phyloP scores from a whole-genome alignment of 2,113 vertebrate genomes.

The Columba livia region DNA sequence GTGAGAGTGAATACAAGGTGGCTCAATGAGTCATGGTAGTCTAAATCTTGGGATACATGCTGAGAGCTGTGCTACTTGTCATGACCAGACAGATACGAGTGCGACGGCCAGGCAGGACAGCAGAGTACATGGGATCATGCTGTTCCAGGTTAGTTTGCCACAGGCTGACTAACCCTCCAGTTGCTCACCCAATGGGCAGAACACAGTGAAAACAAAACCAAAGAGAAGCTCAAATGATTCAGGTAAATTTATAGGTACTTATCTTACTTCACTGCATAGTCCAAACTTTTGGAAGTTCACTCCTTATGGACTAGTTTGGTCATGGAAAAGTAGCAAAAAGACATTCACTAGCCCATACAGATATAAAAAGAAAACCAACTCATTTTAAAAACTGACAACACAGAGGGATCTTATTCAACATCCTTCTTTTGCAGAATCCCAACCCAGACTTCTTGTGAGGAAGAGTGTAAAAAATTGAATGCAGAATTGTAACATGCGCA shows the following conservation, averaged over 20 bases:
- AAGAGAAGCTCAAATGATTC: conserved; percentile 40
- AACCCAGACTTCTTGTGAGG: neutral
- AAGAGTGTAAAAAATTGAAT: neutral
- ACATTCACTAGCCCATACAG: conserved; percentile 20
- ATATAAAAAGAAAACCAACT: neutral
- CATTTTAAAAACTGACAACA: neutral
- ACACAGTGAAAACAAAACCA: conserved; percentile 53
- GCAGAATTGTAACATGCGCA: neutral
- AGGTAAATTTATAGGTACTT: conserved; percentile 48
- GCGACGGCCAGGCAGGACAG: conserved; percentile 24
- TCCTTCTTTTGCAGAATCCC: neutral
- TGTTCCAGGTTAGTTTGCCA: conserved; percentile 43
- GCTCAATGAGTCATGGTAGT: conserved; percentile 32
- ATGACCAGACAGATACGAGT: conserved; percentile 37
- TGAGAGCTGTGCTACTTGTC: conserved; percentile 30
- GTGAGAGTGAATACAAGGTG: neutral
- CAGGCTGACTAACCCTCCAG: conserved; percentile 43
- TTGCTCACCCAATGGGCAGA: conserved; percentile 34
- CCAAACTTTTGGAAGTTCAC: conserved; percentile 57
- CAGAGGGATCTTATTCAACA: neutral
- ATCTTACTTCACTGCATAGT: conserved; percentile 47
- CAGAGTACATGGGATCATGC: conserved; percentile 45
- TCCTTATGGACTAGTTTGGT: conserved; percentile 54
- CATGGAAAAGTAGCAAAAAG: conserved; percentile 51
- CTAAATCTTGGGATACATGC: conserved; percentile 15